A percentile compares a stretch with the other conserved stretches of the same genome.
phyloP scores from a whole-genome alignment of 2,113 vertebrate species.

The Oxyruncus cristatus region DNA sequence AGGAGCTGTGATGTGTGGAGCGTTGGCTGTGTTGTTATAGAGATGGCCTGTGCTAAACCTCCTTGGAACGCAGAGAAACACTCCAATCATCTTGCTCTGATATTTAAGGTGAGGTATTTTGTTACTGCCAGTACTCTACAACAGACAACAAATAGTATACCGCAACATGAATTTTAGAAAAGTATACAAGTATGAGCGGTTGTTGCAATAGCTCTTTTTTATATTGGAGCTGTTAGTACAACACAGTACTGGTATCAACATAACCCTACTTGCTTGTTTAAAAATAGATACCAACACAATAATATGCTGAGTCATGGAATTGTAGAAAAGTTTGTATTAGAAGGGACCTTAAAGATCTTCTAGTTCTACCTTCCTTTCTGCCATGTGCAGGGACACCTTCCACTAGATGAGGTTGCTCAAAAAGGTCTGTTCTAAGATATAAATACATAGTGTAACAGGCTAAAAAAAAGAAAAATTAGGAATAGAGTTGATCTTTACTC shows the following conservation, averaged over 20 bases:
- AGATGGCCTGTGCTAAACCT: constrained; percentile 92
- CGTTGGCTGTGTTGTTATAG: constrained; percentile 88
- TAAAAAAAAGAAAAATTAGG: not conserved
- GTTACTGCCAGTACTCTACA: not conserved
- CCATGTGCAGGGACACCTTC: not conserved
- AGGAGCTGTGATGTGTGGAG: constrained; percentile 95
- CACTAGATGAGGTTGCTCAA: not conserved
- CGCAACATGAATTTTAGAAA: not conserved
- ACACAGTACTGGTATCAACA: not conserved
- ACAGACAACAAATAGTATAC: not conserved
- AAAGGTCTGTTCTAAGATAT: not conserved
- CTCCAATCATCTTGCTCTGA: constrained; percentile 90
- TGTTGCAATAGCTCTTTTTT: not conserved
- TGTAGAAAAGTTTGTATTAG: not conserved
- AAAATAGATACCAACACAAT: not conserved
- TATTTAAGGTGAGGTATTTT: constrained; percentile 83
- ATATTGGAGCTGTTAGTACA: not conserved
- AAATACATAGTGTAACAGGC: not conserved
- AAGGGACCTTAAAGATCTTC: not conserved
- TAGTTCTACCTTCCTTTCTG: not conserved
- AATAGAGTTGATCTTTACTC: not conserved
- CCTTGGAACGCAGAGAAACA: constrained; percentile 93
- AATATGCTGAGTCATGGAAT: not conserved
- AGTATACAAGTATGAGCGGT: not conserved
- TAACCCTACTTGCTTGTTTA: not conserved